Conservation (phyloP, 1,140 invertebrate species). For the Scaptomyza graminum region DNA sequence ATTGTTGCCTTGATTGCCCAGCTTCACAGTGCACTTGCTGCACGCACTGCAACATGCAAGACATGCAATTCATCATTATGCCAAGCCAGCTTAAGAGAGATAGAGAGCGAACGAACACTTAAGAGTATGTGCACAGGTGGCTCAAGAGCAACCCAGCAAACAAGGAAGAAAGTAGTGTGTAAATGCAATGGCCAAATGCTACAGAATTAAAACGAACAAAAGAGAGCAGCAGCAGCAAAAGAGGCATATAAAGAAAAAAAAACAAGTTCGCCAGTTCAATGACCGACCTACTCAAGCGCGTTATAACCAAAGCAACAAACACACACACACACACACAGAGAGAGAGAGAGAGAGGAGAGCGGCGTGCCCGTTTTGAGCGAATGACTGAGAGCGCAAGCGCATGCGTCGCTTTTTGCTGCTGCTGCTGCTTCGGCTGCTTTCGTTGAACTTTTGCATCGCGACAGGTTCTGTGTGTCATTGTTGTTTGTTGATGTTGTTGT, state of each 20-base stretch:
- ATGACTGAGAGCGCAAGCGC: slow-evolving; percentile 58
- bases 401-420: slow-evolving; percentile 49
- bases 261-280: slow-evolving; percentile 83
- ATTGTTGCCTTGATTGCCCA: slow-evolving; percentile 54
- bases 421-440: slow-evolving; percentile 33
- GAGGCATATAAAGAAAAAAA: slow-evolving; percentile 61
- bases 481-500: slow-evolving; percentile 35
- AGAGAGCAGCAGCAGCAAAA: slow-evolving; percentile 38
- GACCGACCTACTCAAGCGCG: slow-evolving; percentile 84
- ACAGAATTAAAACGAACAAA: slow-evolving; percentile 59
- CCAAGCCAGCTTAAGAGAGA: slow-evolving; percentile 39
- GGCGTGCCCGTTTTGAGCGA: slow-evolving; percentile 39
- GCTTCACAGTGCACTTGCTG: slow-evolving; percentile 39
- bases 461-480: slow-evolving; percentile 73
- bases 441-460: slow-evolving; percentile 75
- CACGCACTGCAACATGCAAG: slow-evolving; percentile 48
- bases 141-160: slow-evolving; percentile 28
- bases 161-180: slow-evolving; percentile 81
- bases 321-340: slow-evolving; percentile 33
- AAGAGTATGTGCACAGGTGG: slow-evolving; percentile 56
- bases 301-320: slow-evolving; percentile 74
- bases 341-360: slow-evolving; percentile 33
- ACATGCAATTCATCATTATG: slow-evolving; percentile 62
- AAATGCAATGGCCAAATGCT: slow-evolving; percentile 50
- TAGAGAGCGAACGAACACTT: slow-evolving; percentile 12